Evolutionary conservation across 53 echinoderm and acorn worm species (phyloP).

Genomic region (Antedon mediterranea): DNA sequence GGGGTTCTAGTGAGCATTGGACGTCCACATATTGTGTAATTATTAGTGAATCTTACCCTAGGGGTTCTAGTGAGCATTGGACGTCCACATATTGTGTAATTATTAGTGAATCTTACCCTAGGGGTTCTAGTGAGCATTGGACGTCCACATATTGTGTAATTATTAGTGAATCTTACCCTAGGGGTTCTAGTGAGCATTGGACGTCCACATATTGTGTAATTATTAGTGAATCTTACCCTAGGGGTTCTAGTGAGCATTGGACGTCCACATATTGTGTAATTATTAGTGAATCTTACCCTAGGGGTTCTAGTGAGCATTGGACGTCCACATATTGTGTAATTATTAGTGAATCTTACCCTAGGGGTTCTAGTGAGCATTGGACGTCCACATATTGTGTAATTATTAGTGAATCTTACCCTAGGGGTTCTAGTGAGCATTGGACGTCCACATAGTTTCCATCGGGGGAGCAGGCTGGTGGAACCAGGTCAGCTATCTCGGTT

Average conservation of each 20-base stretch:
- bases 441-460: background rate
- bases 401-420: no score
- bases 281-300: no score
- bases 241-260: background rate
- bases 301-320: background rate
- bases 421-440: background rate
- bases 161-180: no score
- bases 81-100: background rate
- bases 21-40: no score
- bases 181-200: background rate
- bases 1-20: no score
- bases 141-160: background rate
- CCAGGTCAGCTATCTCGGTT: background rate
- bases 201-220: background rate
- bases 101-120: no score
- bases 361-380: background rate
- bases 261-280: background rate
- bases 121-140: background rate
- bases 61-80: background rate
- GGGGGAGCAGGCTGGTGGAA: background rate
- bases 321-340: background rate
- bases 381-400: background rate
- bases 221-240: no score
- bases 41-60: no score
- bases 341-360: no score